Percentiles rank a stretch among this genome's conserved stretches.
Evolutionary conservation across 2,888 invertebrate genomes (phyloP).

Genomic region (Orchesellides sinensis): DNA sequence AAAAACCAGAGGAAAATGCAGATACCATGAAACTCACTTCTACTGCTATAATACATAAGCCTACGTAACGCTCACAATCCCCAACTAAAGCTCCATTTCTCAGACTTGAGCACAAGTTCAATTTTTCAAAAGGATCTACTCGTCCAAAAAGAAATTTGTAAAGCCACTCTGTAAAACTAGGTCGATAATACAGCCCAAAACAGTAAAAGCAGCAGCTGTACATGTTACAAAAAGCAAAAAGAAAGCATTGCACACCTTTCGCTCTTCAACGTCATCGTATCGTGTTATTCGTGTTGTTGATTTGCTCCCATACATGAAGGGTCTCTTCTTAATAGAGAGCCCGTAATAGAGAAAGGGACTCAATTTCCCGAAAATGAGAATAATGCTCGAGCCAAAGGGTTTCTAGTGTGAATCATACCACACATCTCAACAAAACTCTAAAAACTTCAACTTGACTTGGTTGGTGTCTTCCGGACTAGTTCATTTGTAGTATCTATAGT

Average conservation of each 20-base stretch:
- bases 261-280: too few species aligned
- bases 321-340: too few species aligned
- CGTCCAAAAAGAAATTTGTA: constrained; percentile 18
- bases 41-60: background rate
- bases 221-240: background rate
- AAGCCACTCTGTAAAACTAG: constrained; percentile 19
- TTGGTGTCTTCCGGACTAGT: too few species aligned
- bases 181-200: background rate
- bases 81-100: background rate
- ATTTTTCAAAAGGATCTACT: constrained; percentile 9
- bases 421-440: too few species aligned
- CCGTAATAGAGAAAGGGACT: too few species aligned
- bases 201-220: background rate
- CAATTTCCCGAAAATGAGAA: too few species aligned
- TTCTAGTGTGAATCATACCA: too few species aligned
- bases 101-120: background rate
- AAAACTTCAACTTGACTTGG: too few species aligned
- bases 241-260: background rate
- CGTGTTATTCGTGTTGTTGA: background rate
- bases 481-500: too few species aligned
- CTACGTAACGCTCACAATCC: background rate
- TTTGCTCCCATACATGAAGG: background rate
- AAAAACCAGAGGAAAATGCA: background rate
- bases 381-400: too few species aligned
- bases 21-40: background rate